Evolutionary conservation across 1,140 invertebrate genomes (phyloP).

Genomic region (Trichoplusia ni): DNA sequence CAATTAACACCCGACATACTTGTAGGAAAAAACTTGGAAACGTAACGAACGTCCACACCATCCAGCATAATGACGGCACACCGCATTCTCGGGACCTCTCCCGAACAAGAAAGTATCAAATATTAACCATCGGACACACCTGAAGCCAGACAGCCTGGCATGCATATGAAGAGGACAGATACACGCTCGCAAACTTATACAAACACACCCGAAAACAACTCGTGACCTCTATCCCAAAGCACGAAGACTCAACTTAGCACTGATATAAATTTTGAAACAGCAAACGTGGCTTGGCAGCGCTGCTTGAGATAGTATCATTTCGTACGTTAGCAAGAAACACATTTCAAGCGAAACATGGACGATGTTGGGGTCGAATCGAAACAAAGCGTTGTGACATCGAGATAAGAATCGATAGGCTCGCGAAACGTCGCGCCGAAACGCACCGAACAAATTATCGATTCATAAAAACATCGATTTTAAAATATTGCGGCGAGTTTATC

Average conservation of each 20-base stretch:
- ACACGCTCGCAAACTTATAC: slow-evolving; percentile 36
- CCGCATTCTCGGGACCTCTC: slow-evolving; percentile 41
- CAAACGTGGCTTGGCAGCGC: slow-evolving; percentile 60
- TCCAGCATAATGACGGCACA: slow-evolving; percentile 43
- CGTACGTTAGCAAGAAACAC: slow-evolving; percentile 79
- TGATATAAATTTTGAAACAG: slow-evolving; percentile 30
- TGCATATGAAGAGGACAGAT: slow-evolving; percentile 65
- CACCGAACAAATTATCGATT: slow-evolving; percentile 80
- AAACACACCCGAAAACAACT: slow-evolving; percentile 24
- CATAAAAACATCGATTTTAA: slow-evolving; percentile 81
- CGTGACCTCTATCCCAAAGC: slow-evolving; percentile 30
- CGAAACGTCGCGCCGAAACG: slow-evolving; percentile 77
- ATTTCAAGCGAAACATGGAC: slow-evolving; percentile 76
- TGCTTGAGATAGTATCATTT: slow-evolving; percentile 66
- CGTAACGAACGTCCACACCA: slow-evolving; percentile 43
- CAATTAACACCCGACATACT: slow-evolving; percentile 32
- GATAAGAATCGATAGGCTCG: slow-evolving; percentile 77
- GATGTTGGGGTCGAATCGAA: slow-evolving; percentile 73
- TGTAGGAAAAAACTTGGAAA: slow-evolving; percentile 36
- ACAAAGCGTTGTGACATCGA: slow-evolving; percentile 78
- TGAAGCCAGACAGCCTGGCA: slow-evolving; percentile 66
- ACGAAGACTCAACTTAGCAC: slow-evolving; percentile 47
- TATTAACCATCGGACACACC: slow-evolving; percentile 76
- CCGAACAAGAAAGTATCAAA: slow-evolving; percentile 78
- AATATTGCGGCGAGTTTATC: slow-evolving; percentile 72